Evolutionary conservation across 1,140 invertebrate species (phyloP).

Genomic region (Diorhabda carinulata): DNA sequence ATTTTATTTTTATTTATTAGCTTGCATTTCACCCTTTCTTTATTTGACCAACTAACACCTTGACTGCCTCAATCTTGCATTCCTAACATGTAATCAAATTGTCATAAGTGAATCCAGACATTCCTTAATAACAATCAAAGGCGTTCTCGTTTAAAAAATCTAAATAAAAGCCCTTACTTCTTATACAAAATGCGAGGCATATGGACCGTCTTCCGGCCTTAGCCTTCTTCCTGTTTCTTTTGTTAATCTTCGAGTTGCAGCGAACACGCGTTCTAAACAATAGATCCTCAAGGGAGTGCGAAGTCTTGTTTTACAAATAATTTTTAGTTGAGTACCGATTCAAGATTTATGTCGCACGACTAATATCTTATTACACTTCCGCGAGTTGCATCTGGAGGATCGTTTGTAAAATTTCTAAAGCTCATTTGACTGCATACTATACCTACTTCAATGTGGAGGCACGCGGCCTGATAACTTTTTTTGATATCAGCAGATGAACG

Average conservation of each 20-base stretch:
- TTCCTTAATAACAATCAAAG: not conserved
- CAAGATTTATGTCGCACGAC: not conserved
- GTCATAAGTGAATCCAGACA: constrained; percentile 1
- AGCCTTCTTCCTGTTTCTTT: not conserved
- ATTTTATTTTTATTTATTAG: no score
- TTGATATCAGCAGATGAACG: not conserved
- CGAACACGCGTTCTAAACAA: not conserved
- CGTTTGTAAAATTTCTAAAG: not conserved
- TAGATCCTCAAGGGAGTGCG: not conserved
- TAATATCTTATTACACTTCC: constrained; percentile 2
- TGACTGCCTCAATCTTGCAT: not conserved
- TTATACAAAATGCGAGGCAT: not conserved
- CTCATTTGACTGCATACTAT: not conserved
- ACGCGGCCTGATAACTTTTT: constrained; percentile 1
- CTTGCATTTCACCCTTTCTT: not conserved
- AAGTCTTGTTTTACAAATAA: constrained; percentile 1
- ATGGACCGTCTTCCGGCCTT: not conserved
- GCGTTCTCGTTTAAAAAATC: not conserved
- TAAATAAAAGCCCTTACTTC: not conserved
- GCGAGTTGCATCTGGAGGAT: constrained; percentile 1
- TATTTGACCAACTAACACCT: not conserved
- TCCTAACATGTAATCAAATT: not conserved
- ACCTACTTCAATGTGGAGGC: not conserved
- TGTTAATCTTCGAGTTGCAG: not conserved
- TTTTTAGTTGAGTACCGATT: not conserved